Evolutionary conservation across 2,113 vertebrate genomes (phyloP).

Genomic region (Cyprinodon brontotheroides): DNA sequence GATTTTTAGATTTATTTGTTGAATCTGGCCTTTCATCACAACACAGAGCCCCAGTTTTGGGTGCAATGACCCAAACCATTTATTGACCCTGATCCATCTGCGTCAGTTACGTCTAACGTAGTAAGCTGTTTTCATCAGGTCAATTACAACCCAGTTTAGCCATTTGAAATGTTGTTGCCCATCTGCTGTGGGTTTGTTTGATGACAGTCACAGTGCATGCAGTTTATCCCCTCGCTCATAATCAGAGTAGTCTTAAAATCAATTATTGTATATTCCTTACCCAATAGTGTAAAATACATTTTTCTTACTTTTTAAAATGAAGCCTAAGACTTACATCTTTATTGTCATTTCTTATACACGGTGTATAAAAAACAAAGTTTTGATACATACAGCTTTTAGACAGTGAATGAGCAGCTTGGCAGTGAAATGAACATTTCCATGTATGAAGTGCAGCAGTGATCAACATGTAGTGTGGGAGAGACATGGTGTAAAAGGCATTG

Average conservation of each 20-base stretch:
- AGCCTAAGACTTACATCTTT: too few relatives aligned
- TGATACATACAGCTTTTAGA: too few relatives aligned
- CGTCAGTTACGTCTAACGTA: conserved; percentile 27
- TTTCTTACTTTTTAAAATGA: too few relatives aligned
- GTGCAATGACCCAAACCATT: conserved; percentile 52
- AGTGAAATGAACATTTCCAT: too few relatives aligned
- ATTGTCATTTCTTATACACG: too few relatives aligned
- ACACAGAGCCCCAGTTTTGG: conserved; percentile 20
- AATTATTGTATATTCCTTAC: too few relatives aligned
- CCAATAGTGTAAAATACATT: too few relatives aligned
- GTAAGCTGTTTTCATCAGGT: conserved; percentile 16
- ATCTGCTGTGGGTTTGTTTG: background rate
- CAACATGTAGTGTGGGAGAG: too few relatives aligned
- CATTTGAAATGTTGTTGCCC: background rate
- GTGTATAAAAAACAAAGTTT: too few relatives aligned
- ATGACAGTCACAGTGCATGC: background rate
- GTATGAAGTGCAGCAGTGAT: too few relatives aligned
- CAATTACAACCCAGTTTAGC: background rate
- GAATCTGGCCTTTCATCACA: conserved; percentile 28
- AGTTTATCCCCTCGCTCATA: background rate
- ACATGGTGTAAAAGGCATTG: too few relatives aligned
- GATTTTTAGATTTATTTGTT: conserved; percentile 42
- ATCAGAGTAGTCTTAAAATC: background rate
- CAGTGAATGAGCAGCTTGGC: too few relatives aligned
- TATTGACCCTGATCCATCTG: conserved; percentile 54